A percentile compares a stretch with the other conserved stretches of the same genome.
Conservation (phyloP, 2,797 vertebrate genomes). For the Hyperoplus lanceolatus region DNA sequence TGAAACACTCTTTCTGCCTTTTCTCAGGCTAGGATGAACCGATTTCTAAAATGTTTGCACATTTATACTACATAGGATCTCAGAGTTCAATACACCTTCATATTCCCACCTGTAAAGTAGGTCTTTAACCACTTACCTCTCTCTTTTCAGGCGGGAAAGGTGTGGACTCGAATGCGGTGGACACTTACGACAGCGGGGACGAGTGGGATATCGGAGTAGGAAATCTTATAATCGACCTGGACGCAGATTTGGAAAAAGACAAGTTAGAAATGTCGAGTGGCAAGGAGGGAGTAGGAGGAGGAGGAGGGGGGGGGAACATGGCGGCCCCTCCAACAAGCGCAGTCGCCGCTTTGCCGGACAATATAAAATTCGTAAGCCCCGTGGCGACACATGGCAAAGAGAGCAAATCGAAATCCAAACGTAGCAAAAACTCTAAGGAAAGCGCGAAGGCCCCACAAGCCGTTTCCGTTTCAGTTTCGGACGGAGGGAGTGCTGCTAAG, state of each 20-base stretch:
- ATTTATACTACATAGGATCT: no score
- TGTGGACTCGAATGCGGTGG: conserved; percentile 97
- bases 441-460: conserved; percentile 84
- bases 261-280: conserved; percentile 98
- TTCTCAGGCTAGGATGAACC: no score
- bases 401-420: conserved; percentile 97
- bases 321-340: conserved; percentile 90
- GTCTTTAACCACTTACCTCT: no score
- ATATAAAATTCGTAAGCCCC: conserved; percentile 96
- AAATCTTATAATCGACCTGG: conserved; percentile 99
- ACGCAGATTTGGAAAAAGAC: conserved; percentile 98
- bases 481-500: conserved; percentile 84
- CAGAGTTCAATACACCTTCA: no score
- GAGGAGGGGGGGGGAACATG: conserved; percentile 58
- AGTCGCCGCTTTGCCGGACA: conserved; percentile 93
- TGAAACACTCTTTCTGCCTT: no score
- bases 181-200: conserved; percentile 98
- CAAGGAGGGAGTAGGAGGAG: conserved; percentile 90
- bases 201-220: conserved; percentile 99
- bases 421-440: conserved; percentile 96
- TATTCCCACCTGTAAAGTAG: no score
- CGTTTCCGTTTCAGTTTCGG: conserved; percentile 63
- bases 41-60: no score
- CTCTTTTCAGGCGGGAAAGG: conserved; percentile 93
- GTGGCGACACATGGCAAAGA: conserved; percentile 90